Evolutionary conservation across 2,888 invertebrate genomes (phyloP).

Genomic region (Polietes domitor): DNA sequence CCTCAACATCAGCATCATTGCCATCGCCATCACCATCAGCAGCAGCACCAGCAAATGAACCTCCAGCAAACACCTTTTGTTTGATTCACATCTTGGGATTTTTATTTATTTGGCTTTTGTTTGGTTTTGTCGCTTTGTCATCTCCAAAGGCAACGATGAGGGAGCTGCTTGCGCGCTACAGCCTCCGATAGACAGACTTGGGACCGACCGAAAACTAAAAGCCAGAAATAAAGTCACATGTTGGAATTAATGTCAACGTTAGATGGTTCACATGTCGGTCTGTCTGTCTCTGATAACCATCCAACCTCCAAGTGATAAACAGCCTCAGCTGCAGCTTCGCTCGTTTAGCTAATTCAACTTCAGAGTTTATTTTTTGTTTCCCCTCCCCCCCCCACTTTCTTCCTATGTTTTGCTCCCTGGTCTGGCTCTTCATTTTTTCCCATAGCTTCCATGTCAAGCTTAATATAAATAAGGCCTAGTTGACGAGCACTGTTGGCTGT

Average conservation of each 20-base stretch:
- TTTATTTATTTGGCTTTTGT: neutral
- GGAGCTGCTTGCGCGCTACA: too few relatives aligned
- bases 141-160: neutral
- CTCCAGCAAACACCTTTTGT: conserved; percentile 52
- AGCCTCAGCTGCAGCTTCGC: conserved; percentile 17
- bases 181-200: conserved; percentile 11
- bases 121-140: conserved; percentile 33
- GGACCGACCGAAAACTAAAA: conserved; percentile 49
- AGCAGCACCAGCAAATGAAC: neutral
- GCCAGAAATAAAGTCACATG: conserved; percentile 73
- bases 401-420: too few relatives aligned
- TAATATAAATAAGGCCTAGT: too few relatives aligned
- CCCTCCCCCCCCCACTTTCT: too few relatives aligned
- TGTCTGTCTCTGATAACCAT: conserved; percentile 48
- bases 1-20: conserved; percentile 7
- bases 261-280: conserved; percentile 62
- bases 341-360: too few relatives aligned
- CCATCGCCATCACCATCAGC: neutral
- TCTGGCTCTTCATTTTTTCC: too few relatives aligned
- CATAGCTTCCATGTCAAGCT: too few relatives aligned
- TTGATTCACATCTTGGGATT: conserved; percentile 2
- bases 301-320: conserved; percentile 58
- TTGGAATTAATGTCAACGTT: conserved; percentile 75
- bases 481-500: too few relatives aligned
- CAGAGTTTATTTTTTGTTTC: too few relatives aligned